Evolutionary conservation across 2,888 invertebrate genomes (phyloP).

Genomic region (Diaperis boleti): DNA sequence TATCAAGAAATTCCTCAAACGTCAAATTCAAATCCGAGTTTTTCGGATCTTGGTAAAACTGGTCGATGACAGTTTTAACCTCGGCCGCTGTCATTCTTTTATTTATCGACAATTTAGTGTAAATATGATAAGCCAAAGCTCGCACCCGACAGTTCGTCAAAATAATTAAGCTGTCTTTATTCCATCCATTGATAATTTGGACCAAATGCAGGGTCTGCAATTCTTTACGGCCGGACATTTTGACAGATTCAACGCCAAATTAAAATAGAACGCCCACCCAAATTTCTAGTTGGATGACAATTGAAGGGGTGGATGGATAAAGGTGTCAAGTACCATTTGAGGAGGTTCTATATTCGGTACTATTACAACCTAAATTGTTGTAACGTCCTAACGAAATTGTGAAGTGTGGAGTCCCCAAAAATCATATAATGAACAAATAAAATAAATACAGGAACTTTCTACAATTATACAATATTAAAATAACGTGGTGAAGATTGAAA

Average conservation of each 20-base stretch:
- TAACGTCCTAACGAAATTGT: no score
- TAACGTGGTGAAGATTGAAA: no score
- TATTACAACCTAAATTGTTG: no score
- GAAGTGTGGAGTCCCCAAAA: no score
- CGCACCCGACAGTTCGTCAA: constrained; percentile 14
- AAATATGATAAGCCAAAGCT: constrained; percentile 12
- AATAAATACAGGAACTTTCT: no score
- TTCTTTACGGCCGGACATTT: neutral
- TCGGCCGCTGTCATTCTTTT: constrained; percentile 2
- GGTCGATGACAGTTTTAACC: constrained; percentile 16
- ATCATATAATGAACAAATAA: no score
- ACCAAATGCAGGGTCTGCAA: constrained; percentile 13
- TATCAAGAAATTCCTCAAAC: neutral
- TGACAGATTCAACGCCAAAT: neutral
- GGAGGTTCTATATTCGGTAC: no score
- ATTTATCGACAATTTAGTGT: constrained; percentile 11
- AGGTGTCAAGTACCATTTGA: no score
- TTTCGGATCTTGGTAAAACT: neutral
- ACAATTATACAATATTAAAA: no score
- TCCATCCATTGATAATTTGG: constrained; percentile 10
- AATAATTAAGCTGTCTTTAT: constrained; percentile 19
- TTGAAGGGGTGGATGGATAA: no score
- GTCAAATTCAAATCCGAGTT: constrained; percentile 1
- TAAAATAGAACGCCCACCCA: no score
- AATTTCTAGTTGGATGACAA: no score